Conservation (phyloP, 2,113 vertebrate species). For the Pterocles gutturalis region DNA sequence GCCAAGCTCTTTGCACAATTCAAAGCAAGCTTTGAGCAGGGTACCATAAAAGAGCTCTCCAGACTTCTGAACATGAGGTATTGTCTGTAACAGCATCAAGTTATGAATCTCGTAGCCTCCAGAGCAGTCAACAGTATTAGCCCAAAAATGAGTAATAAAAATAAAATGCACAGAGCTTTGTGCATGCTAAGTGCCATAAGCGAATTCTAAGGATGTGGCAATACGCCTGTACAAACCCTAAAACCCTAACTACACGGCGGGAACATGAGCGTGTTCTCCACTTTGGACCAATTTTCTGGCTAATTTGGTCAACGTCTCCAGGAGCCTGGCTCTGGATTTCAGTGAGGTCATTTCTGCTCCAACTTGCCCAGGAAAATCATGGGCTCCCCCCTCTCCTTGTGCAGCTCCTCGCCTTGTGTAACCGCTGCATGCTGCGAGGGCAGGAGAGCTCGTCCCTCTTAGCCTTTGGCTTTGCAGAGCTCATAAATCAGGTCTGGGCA, state of each 20-base stretch:
- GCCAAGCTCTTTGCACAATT: background rate
- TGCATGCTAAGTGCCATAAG: background rate
- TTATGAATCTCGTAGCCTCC: background rate
- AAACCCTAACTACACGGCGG: background rate
- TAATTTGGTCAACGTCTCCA: background rate
- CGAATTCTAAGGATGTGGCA: background rate
- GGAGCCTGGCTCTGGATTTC: background rate
- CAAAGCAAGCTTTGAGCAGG: background rate
- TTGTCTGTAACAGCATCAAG: background rate
- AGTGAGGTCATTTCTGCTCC: background rate
- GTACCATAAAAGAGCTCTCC: background rate
- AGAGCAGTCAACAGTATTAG: background rate
- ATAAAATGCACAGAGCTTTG: background rate
- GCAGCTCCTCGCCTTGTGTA: background rate
- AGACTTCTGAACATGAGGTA: background rate
- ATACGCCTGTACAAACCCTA: background rate
- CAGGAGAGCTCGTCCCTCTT: accelerated
- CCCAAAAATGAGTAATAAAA: background rate
- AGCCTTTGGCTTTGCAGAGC: background rate
- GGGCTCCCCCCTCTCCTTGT: background rate
- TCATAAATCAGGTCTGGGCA: conserved; percentile 33
- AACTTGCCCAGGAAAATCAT: background rate
- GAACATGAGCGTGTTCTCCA: background rate
- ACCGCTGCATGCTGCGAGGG: background rate
- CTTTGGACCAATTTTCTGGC: background rate